These are phyloP conservation scores for Oegoconia quadripuncta DNA, from an alignment of 2,888 invertebrate species.

Conservation along the genomic window DNA sequence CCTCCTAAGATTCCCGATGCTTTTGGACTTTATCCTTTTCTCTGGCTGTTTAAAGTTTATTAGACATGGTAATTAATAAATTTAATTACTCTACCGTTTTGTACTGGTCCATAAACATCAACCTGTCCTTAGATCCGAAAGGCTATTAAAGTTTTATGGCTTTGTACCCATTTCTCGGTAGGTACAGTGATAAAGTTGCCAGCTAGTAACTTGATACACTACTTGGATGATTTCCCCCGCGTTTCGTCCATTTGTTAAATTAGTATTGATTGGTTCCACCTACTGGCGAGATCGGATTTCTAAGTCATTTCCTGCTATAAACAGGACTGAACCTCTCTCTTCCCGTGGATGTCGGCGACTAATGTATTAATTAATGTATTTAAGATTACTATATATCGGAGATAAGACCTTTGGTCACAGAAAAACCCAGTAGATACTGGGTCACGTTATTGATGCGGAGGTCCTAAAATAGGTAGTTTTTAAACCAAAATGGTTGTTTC, in stretches of 20 bases:
- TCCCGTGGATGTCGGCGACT: no score
- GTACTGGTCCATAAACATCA: constrained; percentile 1
- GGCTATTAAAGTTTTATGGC: neutral
- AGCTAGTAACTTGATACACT: constrained; percentile 9
- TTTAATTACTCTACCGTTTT: constrained; percentile 1
- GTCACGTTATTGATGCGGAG: no score
- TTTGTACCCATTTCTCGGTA: neutral
- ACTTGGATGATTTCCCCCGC: constrained; percentile 22
- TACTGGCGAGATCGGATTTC: constrained; percentile 14
- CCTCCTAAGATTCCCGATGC: no score
- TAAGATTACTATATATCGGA: no score
- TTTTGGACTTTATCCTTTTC: no score
- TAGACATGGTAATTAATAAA: neutral
- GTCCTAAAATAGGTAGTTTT: neutral
- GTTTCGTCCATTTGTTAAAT: constrained; percentile 36
- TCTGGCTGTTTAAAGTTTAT: neutral
- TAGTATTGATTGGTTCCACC: constrained; percentile 35
- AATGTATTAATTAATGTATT: no score
- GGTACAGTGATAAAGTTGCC: constrained; percentile 2
- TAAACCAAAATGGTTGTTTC: neutral
- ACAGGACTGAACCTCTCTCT: no score
- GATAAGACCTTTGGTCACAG: no score
- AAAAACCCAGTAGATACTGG: no score
- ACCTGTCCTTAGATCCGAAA: neutral
- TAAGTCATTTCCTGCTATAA: neutral